These are phyloP conservation scores for Ceratitis capitata DNA, from an alignment of 1,140 invertebrate genomes.

Conservation along the genomic window DNA sequence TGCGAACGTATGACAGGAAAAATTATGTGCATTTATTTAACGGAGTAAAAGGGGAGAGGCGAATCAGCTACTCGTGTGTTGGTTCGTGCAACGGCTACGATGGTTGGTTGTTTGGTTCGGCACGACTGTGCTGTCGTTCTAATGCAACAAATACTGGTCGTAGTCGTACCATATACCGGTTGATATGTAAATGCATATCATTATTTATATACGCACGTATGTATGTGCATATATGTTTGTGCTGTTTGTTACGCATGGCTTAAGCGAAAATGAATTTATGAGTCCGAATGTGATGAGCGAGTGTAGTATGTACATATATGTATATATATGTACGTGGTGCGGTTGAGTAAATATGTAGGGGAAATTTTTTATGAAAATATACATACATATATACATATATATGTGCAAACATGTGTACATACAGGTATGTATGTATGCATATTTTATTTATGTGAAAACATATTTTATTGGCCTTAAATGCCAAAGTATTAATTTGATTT, in stretches of 20 bases:
- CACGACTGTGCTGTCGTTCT: neutral
- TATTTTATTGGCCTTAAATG: neutral
- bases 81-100: neutral
- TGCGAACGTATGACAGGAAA: conserved; percentile 13
- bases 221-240: neutral
- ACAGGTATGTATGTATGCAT: too few relatives aligned
- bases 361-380: too few relatives aligned
- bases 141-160: neutral
- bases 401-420: neutral
- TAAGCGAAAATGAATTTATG: conserved; percentile 12
- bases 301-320: neutral
- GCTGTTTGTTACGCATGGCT: conserved; percentile 32
- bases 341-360: conserved; percentile 13
- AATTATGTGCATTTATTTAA: conserved; percentile 27
- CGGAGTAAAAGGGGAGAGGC: neutral
- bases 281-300: conserved; percentile 4
- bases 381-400: neutral
- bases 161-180: neutral
- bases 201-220: too few relatives aligned
- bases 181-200: neutral
- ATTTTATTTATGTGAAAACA: neutral
- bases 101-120: neutral
- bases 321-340: too few relatives aligned
- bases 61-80: neutral
- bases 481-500: neutral